phyloP scores from a whole-genome alignment of 2,888 invertebrate species.

The Himalopsyche anomala region DNA sequence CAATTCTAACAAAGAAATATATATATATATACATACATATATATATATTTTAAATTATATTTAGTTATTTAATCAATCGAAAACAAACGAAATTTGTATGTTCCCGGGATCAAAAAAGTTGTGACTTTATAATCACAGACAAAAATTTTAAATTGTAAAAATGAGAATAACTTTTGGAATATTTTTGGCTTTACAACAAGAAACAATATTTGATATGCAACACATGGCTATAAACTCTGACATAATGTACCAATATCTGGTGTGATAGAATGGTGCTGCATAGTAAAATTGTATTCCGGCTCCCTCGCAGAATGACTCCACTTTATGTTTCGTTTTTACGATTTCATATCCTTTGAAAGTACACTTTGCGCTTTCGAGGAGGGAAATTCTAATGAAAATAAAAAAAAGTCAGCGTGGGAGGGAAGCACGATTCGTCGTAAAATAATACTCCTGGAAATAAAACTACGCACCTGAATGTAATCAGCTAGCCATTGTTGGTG shows the following conservation, averaged over 20 bases:
- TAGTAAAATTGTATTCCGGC: neutral
- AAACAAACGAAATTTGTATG: too few species aligned
- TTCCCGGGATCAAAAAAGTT: too few species aligned
- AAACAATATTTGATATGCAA: neutral
- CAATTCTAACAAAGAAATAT: too few species aligned
- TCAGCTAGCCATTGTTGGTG: neutral
- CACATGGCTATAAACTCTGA: neutral
- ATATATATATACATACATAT: too few species aligned
- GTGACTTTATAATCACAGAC: too few species aligned
- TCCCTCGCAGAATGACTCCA: neutral
- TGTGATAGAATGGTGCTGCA: neutral
- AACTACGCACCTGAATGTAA: constrained; percentile 31
- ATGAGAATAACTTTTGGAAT: too few species aligned
- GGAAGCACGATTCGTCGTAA: constrained; percentile 14
- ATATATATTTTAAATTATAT: too few species aligned
- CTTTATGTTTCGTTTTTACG: constrained; percentile 2
- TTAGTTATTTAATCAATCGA: too few species aligned
- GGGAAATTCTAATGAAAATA: constrained; percentile 21
- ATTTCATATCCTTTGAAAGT: constrained; percentile 15
- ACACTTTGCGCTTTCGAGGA: neutral
- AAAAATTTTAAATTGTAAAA: too few species aligned
- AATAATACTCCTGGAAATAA: constrained; percentile 10
- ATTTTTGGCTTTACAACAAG: too few species aligned
- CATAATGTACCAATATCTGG: neutral
- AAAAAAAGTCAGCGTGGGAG: neutral